Conservation (phyloP, 2,888 invertebrate species). For the Lacanobia wlatinum region DNA sequence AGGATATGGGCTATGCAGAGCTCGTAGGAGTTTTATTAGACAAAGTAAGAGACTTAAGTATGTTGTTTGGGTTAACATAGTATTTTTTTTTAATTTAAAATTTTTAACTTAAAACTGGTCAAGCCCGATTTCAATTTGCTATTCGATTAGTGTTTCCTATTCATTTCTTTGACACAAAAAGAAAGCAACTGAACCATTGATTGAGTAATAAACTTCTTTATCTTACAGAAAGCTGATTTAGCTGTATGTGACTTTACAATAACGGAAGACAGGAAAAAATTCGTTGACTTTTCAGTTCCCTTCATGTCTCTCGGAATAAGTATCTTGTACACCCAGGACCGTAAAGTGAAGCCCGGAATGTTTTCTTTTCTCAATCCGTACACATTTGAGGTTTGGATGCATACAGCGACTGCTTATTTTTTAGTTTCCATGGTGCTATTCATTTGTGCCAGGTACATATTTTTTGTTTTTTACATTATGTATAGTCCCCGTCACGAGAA, state of each 20-base stretch:
- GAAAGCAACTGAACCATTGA: background rate
- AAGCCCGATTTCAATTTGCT: background rate
- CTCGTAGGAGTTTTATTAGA: constrained; percentile 84
- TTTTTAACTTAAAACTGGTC: background rate
- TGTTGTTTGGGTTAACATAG: background rate
- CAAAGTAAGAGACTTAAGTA: constrained; percentile 74
- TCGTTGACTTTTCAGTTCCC: constrained; percentile 98
- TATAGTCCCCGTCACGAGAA: too few species aligned
- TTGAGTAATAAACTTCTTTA: background rate
- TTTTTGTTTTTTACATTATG: background rate
- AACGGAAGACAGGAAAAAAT: constrained; percentile 96
- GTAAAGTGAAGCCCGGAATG: constrained; percentile 93
- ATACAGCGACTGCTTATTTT: constrained; percentile 96
- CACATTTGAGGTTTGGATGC: constrained; percentile 96
- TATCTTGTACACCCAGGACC: constrained; percentile 95
- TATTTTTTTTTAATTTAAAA: too few species aligned
- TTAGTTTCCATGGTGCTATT: constrained; percentile 95
- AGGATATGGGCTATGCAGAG: constrained; percentile 77
- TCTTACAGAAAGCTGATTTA: constrained; percentile 82
- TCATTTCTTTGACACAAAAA: too few species aligned
- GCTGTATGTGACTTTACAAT: constrained; percentile 95
- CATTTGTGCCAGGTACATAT: constrained; percentile 93
- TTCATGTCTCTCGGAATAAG: constrained; percentile 98
- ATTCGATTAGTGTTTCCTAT: background rate
- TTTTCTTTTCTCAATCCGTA: constrained; percentile 97